Evolutionary conservation across 2,888 invertebrate genomes (phyloP), one percentile per base, ranked within the genome.

Genomic region (Buathra laborator): DNA sequence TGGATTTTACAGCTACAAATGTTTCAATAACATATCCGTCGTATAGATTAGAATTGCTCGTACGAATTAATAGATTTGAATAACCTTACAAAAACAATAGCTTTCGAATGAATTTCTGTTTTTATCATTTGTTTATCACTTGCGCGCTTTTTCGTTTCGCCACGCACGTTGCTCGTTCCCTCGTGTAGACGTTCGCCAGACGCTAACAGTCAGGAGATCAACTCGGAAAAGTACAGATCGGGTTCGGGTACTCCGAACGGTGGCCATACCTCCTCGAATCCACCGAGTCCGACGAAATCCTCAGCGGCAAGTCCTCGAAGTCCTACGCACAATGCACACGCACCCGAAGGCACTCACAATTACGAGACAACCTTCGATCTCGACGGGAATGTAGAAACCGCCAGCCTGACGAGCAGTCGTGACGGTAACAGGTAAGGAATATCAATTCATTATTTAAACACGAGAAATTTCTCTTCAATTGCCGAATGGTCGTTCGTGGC

Each of bases 301-400:
- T 80, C 89, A 3, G 88, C 89, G 48, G 90, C 92, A 78, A 92
- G 92, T 82, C 91, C 92, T 68, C 90, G 91, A 71, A 91, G 90
- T 70, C 91, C 91, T 64, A 91, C 92, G 29, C 91, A 92, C 76
- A 90, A 90, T 83, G 90, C 90, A 64, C 92, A 92, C 72, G 78
- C 89, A 48, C 66, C 87, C 85, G 92, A 93, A 88, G 89, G 92
- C 86, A 96, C 96, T 90, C 97, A 97, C 93, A 97, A 96, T 94
- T 97, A 96, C 92, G 97, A 97, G 94, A 97, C 98, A 16, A 98
- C 97, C 46, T 98, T 98, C 94, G 98, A 98, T 94, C 95, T 98
- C 90, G 98, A 98, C 92, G 98, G 98, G 85, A 98, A 98, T 94
- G 97, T 98, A 86, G 98, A 98, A 94, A 98, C 98, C 4, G 97